A percentile compares a stretch with the other conserved stretches of the same genome.
These are phyloP conservation scores for Anthrax anthrax DNA, from an alignment of 2,888 invertebrate species.

Conservation along the genomic window DNA sequence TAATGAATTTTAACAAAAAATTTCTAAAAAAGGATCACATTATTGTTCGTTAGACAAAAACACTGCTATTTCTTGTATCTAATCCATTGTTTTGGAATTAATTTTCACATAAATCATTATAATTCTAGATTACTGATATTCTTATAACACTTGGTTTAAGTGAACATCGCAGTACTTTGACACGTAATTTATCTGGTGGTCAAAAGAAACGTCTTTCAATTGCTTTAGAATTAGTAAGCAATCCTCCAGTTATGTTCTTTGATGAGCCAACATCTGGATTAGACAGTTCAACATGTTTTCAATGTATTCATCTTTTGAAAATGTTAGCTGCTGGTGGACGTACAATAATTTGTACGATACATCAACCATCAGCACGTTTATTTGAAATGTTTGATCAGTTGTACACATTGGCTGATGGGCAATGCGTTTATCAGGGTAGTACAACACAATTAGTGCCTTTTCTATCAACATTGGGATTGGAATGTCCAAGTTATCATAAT, in stretches of 20 bases:
- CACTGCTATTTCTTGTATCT: too few relatives aligned
- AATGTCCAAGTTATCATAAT: constrained; percentile 93
- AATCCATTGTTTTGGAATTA: too few relatives aligned
- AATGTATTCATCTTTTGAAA: constrained; percentile 81
- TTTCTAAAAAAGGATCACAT: too few relatives aligned
- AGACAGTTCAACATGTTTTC: constrained; percentile 91
- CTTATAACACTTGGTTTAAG: constrained; percentile 74
- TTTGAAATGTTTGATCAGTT: constrained; percentile 95
- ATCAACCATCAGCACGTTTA: constrained; percentile 90
- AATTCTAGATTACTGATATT: constrained; percentile 89
- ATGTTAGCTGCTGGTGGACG: constrained; percentile 78
- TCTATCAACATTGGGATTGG: constrained; percentile 62
- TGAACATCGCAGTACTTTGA: constrained; percentile 80
- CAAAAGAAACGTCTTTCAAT: constrained; percentile 92
- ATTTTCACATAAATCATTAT: too few relatives aligned
- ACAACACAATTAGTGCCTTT: constrained; percentile 73
- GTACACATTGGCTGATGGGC: constrained; percentile 85
- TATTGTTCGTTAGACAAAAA: too few relatives aligned
- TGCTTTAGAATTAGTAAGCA: constrained; percentile 86
- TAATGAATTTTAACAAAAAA: too few relatives aligned
- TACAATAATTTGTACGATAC: constrained; percentile 83
- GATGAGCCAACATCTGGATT: constrained; percentile 94
- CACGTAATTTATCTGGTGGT: constrained; percentile 83
- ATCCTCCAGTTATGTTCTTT: constrained; percentile 96
- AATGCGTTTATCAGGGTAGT: constrained; percentile 88